Conservation (phyloP, 2,113 vertebrate species). For the Heterocephalus glaber region DNA sequence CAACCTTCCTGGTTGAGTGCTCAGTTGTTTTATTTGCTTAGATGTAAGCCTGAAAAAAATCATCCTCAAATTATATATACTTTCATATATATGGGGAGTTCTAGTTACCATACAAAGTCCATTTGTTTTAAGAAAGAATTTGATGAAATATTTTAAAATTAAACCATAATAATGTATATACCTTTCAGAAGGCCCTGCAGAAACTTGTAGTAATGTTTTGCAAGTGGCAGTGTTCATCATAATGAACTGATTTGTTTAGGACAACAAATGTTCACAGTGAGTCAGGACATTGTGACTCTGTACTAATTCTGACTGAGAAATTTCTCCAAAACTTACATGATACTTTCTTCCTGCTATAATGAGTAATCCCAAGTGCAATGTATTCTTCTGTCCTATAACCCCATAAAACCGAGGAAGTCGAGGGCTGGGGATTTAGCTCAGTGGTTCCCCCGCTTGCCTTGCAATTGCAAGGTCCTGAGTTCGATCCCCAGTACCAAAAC, state of each 20-base stretch:
- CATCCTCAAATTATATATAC: not conserved
- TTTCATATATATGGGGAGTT: not conserved
- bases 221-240: not conserved
- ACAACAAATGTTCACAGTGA: not conserved
- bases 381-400: not conserved
- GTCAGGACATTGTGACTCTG: not conserved
- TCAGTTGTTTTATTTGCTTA: not conserved
- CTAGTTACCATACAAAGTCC: not conserved
- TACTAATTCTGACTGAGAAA: not conserved
- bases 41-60: not conserved
- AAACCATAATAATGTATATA: not conserved
- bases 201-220: not conserved
- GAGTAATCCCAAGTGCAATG: not conserved
- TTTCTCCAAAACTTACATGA: not conserved
- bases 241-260: not conserved
- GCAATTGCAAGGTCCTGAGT: too few species aligned
- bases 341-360: not conserved
- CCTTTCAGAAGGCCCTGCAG: not conserved
- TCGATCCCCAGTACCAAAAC: too few species aligned
- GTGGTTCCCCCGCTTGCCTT: too few species aligned
- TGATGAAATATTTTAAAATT: slow-evolving; percentile 8
- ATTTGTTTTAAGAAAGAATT: not conserved
- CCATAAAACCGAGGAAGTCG: not conserved
- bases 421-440: too few species aligned
- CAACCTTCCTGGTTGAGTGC: not conserved